Base-by-base conservation (phyloP, 1,140 invertebrate species). In the Trichonephila inaurata region DNA sequence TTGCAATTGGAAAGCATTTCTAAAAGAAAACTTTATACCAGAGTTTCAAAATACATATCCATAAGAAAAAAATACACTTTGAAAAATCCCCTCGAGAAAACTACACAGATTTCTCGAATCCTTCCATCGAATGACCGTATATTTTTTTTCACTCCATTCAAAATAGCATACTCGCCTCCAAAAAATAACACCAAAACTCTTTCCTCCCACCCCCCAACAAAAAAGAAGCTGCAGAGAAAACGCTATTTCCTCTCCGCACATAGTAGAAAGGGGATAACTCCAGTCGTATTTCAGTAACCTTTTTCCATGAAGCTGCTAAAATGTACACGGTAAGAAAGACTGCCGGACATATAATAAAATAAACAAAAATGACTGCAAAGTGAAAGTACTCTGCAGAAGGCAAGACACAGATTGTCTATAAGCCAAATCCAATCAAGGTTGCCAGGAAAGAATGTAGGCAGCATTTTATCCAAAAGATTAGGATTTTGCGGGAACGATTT, bases 361-460 rank as follows among this genome's bases (percentile, higher is more conserved):
- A 91, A 91, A 91, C 81, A 91, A 90, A 90, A 81, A 33, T 82
- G 64, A 69, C 24, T 62, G 51, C 44, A 81, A 40, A 91, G 72
- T 69, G 88, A 72, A 81, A 82, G 87, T 21, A 72, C 40, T 33
- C 69, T n/a, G 24, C 16, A 62, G 77, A 81, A 62, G 51, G 28
- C 72, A n/a, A 19, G 58, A 81, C 89, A 91, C 72, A 91, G 89
- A 81, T 91, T 81, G 89, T 91, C 89, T 61, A 81, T 91, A 91
- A 91, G 44, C 89, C 89, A 91, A 91, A 91, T 91, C 69, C 89
- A 81, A 91, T 91, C 89, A 91, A 91, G 72, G 51, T 62, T 24
- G 72, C 51, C 89, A 91, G 14, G 40, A 24, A 33, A 82, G 72
- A 72, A 89, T 69, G 64, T n/a, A 81, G 28, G 64, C n/a, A 7